Conservation (phyloP, 2,888 invertebrate species). For the Ryuthela nishihirai region DNA sequence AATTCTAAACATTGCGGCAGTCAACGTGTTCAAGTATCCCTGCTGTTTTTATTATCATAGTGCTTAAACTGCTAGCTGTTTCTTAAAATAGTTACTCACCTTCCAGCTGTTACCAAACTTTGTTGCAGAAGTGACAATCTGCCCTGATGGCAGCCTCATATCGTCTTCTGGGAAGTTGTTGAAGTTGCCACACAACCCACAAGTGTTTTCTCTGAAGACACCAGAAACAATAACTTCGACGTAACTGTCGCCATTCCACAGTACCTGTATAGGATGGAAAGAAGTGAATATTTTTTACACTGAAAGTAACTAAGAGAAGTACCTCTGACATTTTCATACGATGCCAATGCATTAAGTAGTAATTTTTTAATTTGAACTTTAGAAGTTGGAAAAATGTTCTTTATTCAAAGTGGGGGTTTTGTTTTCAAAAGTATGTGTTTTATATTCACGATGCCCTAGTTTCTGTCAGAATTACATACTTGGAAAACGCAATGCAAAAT, state of each 20-base stretch:
- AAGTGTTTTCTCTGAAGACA: conserved; percentile 68
- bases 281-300: neutral
- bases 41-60: too few relatives aligned
- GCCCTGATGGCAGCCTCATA: conserved; percentile 55
- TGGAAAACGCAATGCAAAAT: too few relatives aligned
- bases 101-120: conserved; percentile 87
- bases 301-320: neutral
- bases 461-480: too few relatives aligned
- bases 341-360: neutral
- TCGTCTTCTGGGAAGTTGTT: conserved; percentile 84
- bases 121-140: conserved; percentile 61
- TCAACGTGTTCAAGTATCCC: too few relatives aligned
- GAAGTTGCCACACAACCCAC: conserved; percentile 93
- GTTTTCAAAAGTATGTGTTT: too few relatives aligned
- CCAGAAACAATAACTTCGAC: conserved; percentile 75
- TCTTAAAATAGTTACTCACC: too few relatives aligned
- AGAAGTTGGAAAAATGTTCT: too few relatives aligned
- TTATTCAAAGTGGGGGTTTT: too few relatives aligned
- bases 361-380: too few relatives aligned
- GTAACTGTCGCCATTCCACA: conserved; percentile 92
- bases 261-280: conserved; percentile 54
- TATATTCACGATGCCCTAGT: too few relatives aligned
- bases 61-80: too few relatives aligned
- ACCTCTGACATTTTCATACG: neutral
- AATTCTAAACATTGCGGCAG: too few relatives aligned